Conservation (phyloP, 1,140 invertebrate genomes). For the Aleiodes sp. region DNA sequence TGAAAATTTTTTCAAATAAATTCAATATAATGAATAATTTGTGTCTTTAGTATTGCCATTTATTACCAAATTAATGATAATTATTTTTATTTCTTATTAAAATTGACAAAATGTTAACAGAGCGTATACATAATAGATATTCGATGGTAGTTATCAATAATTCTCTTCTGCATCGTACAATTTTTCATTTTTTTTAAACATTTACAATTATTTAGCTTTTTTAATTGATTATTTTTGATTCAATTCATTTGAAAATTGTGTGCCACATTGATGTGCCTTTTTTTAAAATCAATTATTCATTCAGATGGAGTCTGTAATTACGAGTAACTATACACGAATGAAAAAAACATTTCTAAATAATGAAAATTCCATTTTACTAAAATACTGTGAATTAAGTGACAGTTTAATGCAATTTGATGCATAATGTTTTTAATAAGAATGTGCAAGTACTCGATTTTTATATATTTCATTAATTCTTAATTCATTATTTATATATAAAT, state of each 20-base stretch:
- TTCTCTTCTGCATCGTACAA: slow-evolving; percentile 1
- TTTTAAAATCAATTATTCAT: slow-evolving; percentile 10
- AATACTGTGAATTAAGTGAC: slow-evolving; percentile 26
- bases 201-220: not conserved
- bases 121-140: slow-evolving; percentile 25
- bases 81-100: slow-evolving; percentile 37
- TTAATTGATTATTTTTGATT: not conserved
- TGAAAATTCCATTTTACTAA: slow-evolving; percentile 10
- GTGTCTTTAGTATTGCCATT: not conserved
- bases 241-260: not conserved
- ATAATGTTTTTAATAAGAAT: slow-evolving; percentile 4
- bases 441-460: slow-evolving; percentile 21
- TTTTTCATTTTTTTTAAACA: slow-evolving; percentile 12
- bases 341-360: not conserved
- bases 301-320: no score
- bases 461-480: not conserved
- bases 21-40: not conserved
- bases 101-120: slow-evolving; percentile 40
- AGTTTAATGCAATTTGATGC: not conserved
- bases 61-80: slow-evolving; percentile 1
- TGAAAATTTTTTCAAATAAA: not conserved
- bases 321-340: slow-evolving; percentile 18
- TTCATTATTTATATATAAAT: slow-evolving; percentile 18
- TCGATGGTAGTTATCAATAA: not conserved
- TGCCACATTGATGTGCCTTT: slow-evolving; percentile 11